Base-by-base conservation (phyloP, 2,888 invertebrate species). In the Mythimna lalbum region DNA sequence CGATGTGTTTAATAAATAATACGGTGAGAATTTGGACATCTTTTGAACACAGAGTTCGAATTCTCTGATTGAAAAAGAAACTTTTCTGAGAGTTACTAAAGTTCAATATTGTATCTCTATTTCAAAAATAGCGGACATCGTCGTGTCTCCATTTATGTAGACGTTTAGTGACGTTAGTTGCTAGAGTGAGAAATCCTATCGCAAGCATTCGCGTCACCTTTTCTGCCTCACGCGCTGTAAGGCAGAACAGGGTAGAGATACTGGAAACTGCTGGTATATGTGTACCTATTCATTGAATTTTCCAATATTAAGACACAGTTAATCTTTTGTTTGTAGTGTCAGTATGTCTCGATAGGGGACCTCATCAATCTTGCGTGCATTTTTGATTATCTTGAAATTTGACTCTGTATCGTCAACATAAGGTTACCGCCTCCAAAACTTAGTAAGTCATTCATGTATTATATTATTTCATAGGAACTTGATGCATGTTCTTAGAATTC, bases 351-450 rank as follows among this genome's bases (percentile, higher is more conserved):
- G 47, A 47, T 55, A 47, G 12, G 23, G 19, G 31, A 56, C 56
- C n/a, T 36, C 39, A 12, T 27, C 23, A 57, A 33, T 36, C 23
- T 21, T 43, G 43, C 49, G 65, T 55, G 21, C n/a, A 55, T 47
- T 55, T 69, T 56, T 65, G 69, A 52, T 68, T 55, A 60, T 47
- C 59, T 71, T 14, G 39, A 39, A 39, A 39, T 14, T 39, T 65
- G 69, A 68, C 67, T 70, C 19, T 59, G 27, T 64, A 66, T 69
- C 33, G 60, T 81, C 69, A 69, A 68, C 80, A 73, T 83, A 86
- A 82, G 81, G 87, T 87, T 87, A 87, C 87, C 87, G 86, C 76
- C 78, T 85, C 85, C 86, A 86, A 87, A 86, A 80, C 78, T 86
- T 74, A 73, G 53, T 85, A 78, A 70, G 73, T 84, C 64, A 64